Percentiles rank a stretch among this genome's conserved stretches.
Evolutionary conservation across 2,113 vertebrate species (phyloP).

Genomic region (Caretta caretta): DNA sequence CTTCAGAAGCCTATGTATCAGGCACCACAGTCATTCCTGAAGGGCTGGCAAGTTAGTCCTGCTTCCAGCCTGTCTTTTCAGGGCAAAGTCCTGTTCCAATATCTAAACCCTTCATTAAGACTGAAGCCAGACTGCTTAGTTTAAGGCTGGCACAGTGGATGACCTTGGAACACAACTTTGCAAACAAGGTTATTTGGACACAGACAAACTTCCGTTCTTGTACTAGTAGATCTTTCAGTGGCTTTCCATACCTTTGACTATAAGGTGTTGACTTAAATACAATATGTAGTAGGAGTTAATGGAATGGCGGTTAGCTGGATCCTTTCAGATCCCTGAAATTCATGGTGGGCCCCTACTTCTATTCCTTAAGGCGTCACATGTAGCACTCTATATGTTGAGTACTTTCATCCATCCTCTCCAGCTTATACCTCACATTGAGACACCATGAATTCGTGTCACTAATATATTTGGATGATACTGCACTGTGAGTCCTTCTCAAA

Average conservation of each 20-base stretch:
- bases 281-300: not conserved
- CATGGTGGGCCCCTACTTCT: rapidly evolving
- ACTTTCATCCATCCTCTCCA: not conserved
- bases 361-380: rapidly evolving
- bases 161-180: not conserved
- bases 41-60: not conserved
- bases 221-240: rapidly evolving
- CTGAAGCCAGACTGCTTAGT: no score
- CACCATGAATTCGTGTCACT: not conserved
- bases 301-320: not conserved
- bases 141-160: not conserved
- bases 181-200: not conserved
- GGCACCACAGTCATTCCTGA: not conserved
- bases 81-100: not conserved
- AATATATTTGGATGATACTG: not conserved
- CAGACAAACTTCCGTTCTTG: not conserved
- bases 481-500: not conserved
- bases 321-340: not conserved
- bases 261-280: not conserved
- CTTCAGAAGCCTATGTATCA: not conserved
- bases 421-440: not conserved
- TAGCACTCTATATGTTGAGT: not conserved
- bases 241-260: not conserved
- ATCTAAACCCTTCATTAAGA: not conserved
- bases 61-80: not conserved